These are phyloP conservation scores for Oxygymnocypris stewartii DNA, from an alignment of 2,113 vertebrate genomes.

Conservation along the genomic window DNA sequence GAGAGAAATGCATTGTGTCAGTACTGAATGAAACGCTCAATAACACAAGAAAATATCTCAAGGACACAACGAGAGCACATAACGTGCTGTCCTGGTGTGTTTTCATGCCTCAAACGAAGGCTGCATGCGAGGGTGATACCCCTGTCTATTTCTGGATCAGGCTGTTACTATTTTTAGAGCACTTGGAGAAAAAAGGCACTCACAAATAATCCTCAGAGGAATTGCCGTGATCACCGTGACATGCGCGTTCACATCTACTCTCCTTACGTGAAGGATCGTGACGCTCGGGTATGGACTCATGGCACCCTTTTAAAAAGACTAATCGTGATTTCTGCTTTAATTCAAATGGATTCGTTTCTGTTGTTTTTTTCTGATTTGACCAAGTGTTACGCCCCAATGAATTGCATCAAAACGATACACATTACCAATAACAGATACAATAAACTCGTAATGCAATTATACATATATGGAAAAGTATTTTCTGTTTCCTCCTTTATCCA, in stretches of 20 bases:
- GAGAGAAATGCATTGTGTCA: constrained; percentile 11
- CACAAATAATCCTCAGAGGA: constrained; percentile 92
- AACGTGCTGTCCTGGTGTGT: constrained; percentile 29
- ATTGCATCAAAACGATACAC: neutral
- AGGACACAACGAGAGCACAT: constrained; percentile 31
- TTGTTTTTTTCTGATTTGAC: neutral
- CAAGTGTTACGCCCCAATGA: too few relatives aligned
- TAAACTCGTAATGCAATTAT: constrained; percentile 19
- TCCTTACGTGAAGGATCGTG: constrained; percentile 66
- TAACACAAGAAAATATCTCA: constrained; percentile 53
- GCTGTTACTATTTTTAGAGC: constrained; percentile 97
- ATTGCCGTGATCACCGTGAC: constrained; percentile 85
- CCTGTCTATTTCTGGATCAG: constrained; percentile 99
- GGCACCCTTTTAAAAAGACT: constrained; percentile 41
- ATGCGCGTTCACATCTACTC: constrained; percentile 72
- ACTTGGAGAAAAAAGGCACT: constrained; percentile 85
- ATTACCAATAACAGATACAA: neutral
- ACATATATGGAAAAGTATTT: neutral
- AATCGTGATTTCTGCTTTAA: neutral
- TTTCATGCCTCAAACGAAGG: constrained; percentile 20
- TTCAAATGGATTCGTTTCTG: neutral
- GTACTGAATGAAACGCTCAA: constrained; percentile 54
- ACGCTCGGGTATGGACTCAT: constrained; percentile 46
- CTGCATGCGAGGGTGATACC: constrained; percentile 86
- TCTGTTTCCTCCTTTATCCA: constrained; percentile 58